Evolutionary conservation across 2,888 invertebrate species (phyloP).

Genomic region (Clepsis dumicolana): DNA sequence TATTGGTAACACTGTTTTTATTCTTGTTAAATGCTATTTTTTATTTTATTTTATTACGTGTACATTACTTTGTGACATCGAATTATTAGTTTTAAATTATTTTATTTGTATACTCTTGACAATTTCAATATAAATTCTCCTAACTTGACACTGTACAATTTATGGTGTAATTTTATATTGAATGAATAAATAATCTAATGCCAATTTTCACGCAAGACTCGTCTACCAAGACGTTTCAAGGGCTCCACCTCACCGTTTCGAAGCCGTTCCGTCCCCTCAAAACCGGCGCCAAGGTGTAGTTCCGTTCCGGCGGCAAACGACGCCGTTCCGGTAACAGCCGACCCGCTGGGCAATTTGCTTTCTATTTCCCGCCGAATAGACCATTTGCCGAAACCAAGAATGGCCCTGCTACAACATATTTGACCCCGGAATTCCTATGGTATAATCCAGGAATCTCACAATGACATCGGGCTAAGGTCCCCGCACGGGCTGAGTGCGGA

Average conservation of each 20-base stretch:
- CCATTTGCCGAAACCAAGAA: constrained; percentile 52
- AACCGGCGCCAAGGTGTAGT: not conserved
- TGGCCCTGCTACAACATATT: constrained; percentile 45
- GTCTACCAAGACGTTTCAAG: not conserved
- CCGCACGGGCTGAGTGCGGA: not conserved
- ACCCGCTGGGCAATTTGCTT: constrained; percentile 54
- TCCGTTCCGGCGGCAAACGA: constrained; percentile 8
- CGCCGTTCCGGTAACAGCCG: constrained; percentile 34
- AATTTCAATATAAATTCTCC: too few relatives aligned
- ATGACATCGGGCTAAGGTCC: not conserved
- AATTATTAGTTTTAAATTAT: too few relatives aligned
- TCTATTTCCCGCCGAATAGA: constrained; percentile 55
- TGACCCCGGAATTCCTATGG: constrained; percentile 29
- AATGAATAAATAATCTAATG: too few relatives aligned
- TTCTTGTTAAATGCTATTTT: too few relatives aligned
- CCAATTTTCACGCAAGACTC: too few relatives aligned
- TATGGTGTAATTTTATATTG: too few relatives aligned
- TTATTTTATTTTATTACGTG: too few relatives aligned
- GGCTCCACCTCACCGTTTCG: not conserved
- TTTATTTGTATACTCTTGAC: too few relatives aligned
- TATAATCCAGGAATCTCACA: not conserved
- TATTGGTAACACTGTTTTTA: too few relatives aligned
- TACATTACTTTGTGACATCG: too few relatives aligned
- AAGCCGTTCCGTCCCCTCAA: not conserved
- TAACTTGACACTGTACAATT: too few relatives aligned